Conservation (phyloP, 2,888 invertebrate species). For the Plagiodera versicolora region DNA sequence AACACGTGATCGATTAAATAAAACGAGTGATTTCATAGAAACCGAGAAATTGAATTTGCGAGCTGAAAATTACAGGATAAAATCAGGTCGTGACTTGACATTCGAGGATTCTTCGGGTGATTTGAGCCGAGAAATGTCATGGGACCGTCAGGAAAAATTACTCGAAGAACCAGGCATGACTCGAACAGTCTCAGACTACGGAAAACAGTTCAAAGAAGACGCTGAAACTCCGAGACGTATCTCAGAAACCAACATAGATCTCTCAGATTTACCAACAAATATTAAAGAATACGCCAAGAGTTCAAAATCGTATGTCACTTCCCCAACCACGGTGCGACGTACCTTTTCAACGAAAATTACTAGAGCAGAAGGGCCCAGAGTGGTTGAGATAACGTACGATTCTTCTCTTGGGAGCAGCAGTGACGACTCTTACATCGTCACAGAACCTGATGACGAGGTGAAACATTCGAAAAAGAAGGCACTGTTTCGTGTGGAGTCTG, state of each 20-base stretch:
- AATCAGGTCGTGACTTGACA: neutral
- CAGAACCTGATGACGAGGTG: constrained; percentile 37
- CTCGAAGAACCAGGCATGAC: constrained; percentile 31
- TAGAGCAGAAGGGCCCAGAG: constrained; percentile 48
- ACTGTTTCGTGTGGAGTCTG: constrained; percentile 56
- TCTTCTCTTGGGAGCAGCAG: constrained; percentile 44
- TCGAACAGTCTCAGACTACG: constrained; percentile 39
- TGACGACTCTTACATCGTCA: constrained; percentile 42
- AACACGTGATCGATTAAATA: neutral
- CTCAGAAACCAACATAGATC: constrained; percentile 43
- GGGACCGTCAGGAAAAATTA: constrained; percentile 30
- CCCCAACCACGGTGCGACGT: constrained; percentile 49
- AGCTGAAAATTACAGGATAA: neutral
- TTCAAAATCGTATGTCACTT: constrained; percentile 45
- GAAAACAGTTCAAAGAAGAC: constrained; percentile 26
- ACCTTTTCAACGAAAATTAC: constrained; percentile 49
- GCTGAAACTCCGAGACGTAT: constrained; percentile 31
- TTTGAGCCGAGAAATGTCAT: constrained; percentile 14
- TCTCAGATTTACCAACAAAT: constrained; percentile 38
- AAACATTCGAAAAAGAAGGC: constrained; percentile 44
- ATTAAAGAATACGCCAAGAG: constrained; percentile 18
- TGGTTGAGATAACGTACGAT: constrained; percentile 48
- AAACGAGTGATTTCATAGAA: neutral
- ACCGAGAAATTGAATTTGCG: neutral
- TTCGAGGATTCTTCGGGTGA: constrained; percentile 18